phyloP scores from a whole-genome alignment of 1,140 invertebrate species.

The Euura saliciscinereae region DNA sequence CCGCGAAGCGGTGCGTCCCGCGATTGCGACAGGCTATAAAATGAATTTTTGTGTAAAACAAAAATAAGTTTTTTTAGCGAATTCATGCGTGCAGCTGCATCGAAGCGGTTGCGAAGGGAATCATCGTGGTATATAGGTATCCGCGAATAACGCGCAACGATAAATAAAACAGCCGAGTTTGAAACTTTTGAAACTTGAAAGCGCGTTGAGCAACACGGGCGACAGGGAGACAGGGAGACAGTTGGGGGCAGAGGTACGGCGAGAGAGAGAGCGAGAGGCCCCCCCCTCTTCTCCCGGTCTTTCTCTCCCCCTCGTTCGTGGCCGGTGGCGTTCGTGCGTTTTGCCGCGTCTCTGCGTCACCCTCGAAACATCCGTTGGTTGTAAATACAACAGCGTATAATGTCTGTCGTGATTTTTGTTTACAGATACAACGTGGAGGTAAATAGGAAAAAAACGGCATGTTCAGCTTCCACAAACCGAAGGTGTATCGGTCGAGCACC shows the following conservation, averaged over 20 bases:
- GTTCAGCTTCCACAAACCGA: conserved; percentile 91
- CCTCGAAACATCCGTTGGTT: neutral
- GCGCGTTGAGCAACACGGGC: neutral
- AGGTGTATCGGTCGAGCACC: conserved; percentile 82
- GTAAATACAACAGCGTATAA: neutral
- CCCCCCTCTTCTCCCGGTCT: neutral
- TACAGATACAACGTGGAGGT: conserved; percentile 23
- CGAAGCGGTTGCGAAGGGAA: neutral
- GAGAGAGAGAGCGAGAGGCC: neutral
- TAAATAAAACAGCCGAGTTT: neutral
- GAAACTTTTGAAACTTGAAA: neutral
- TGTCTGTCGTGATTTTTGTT: neutral
- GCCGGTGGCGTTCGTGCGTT: neutral
- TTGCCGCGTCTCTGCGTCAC: neutral
- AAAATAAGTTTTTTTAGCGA: no score
- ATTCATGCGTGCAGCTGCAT: neutral
- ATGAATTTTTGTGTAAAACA: no score
- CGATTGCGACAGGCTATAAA: no score
- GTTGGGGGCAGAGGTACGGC: neutral
- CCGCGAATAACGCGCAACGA: neutral
- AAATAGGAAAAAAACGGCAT: conserved; percentile 59
- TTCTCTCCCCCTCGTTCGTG: neutral
- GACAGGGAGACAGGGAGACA: neutral
- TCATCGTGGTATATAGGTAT: neutral
- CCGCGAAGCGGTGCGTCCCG: no score